Evolutionary conservation across 2,113 vertebrate species (phyloP), one percentile per base, ranked within the genome.

Genomic region (Halcyon malimbica): DNA sequence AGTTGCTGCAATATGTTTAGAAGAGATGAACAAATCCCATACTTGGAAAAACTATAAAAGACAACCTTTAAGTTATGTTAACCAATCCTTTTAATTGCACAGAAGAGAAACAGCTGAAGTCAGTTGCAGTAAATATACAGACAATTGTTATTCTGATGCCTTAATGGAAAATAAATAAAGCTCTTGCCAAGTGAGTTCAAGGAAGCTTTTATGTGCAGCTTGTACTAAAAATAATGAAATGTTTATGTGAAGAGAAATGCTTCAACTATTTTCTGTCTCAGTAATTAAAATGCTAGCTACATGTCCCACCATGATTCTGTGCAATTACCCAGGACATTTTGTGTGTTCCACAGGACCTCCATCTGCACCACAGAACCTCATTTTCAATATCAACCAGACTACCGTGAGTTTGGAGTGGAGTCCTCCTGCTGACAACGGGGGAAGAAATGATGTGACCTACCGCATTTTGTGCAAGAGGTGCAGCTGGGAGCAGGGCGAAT

Each of bases 301-400:
- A 31, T 62, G 39, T 57, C 37, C 70, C 69, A 44, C 13, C 6
- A 6, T 69, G 71, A 24, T 78, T 95, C 93, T 87, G 26, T 71
- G 35, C 57, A 75, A 94, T 97, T 95, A 94, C 84, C 56, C 26
- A 46, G 75, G 91, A 85, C 64, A 96, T 88, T 89, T 79, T 97
- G 53, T 97, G 41, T 93, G 74, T 97, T 95, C 96, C 54, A 82
- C 98, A 99, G 99, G 99, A 97, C 99, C 99, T 96, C 99, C 99
- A 74, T 99, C 99, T 51, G 99, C 99, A 94, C 99, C 99, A 39
- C 99, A 99, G 97, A 99, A 99, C 98, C 98, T 99, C 95, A 99
- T 99, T 97, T 99, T 99, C 98, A 99, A 99, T 98, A 99, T 99
- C 98, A 99, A 99, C 98, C 99, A 99, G 98, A 99, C 99, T 91